Conservation (phyloP, 1,140 invertebrate genomes). For the Conopomorpha cramerella region DNA sequence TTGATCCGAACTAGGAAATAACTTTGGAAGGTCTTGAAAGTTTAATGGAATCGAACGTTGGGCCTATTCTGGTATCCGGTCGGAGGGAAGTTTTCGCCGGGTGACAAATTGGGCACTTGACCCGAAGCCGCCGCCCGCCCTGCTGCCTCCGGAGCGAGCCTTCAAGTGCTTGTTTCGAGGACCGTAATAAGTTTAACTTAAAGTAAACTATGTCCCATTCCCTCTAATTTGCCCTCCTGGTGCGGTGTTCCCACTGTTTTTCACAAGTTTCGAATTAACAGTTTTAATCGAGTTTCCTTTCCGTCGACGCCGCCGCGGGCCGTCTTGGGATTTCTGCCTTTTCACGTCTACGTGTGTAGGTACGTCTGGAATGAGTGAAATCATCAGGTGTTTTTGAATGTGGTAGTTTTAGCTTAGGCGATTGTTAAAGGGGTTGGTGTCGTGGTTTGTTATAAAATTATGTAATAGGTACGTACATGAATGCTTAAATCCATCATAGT, state of each 20-base stretch:
- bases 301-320: no score
- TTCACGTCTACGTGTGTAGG: no score
- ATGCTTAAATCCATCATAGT: no score
- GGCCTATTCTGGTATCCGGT: conserved; percentile 33
- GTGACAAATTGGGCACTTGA: conserved; percentile 61
- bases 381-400: no score
- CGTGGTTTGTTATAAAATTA: no score
- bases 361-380: no score
- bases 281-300: conserved; percentile 1
- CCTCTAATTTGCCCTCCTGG: conserved; percentile 50
- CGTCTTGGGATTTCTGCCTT: no score
- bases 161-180: conserved; percentile 47
- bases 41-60: conserved; percentile 60
- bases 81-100: conserved; percentile 51
- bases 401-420: no score
- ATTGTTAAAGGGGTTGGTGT: no score
- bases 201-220: conserved; percentile 60
- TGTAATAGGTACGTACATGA: no score
- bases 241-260: conserved; percentile 31
- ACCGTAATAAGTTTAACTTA: conserved; percentile 60
- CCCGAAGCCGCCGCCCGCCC: no score
- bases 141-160: conserved; percentile 35
- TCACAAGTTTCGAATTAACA: conserved; percentile 35
- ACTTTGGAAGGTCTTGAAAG: conserved; percentile 56
- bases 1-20: conserved; percentile 53